A percentile compares a stretch with the other conserved stretches of the same genome.
Evolutionary conservation across 1,140 invertebrate species (phyloP).

Genomic region (Drosophila athabasca): DNA sequence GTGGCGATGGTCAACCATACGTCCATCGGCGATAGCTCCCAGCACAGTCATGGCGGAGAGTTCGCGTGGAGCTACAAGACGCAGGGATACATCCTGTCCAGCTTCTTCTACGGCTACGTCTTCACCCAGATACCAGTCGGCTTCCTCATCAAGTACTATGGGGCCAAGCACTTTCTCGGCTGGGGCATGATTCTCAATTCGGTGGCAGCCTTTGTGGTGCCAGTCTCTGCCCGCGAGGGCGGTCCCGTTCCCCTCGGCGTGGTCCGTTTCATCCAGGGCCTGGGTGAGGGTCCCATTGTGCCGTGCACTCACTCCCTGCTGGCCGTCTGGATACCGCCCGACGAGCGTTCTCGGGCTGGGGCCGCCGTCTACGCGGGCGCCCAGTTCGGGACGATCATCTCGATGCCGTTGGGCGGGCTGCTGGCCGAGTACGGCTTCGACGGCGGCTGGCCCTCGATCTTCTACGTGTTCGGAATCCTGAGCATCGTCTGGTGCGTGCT

Average conservation of each 20-base stretch:
- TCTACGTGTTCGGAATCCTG: slow-evolving; percentile 92
- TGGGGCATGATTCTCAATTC: slow-evolving; percentile 94
- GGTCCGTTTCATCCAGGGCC: slow-evolving; percentile 89
- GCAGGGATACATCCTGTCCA: slow-evolving; percentile 92
- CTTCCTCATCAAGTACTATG: slow-evolving; percentile 92
- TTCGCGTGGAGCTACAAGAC: slow-evolving; percentile 90
- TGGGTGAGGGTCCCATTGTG: slow-evolving; percentile 95
- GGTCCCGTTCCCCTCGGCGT: slow-evolving; percentile 85
- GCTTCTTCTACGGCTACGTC: slow-evolving; percentile 96
- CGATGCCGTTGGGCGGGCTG: slow-evolving; percentile 92
- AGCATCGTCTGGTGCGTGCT: slow-evolving; percentile 92
- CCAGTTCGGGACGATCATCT: slow-evolving; percentile 94
- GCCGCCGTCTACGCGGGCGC: slow-evolving; percentile 94
- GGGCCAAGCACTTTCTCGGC: slow-evolving; percentile 93
- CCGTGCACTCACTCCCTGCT: slow-evolving; percentile 93
- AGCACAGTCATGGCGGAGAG: slow-evolving; percentile 89
- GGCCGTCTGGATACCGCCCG: slow-evolving; percentile 94
- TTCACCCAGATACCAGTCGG: slow-evolving; percentile 93
- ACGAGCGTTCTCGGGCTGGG: slow-evolving; percentile 94
- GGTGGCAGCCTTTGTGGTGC: slow-evolving; percentile 91
- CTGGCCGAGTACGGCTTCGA: slow-evolving; percentile 88
- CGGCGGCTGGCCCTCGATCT: slow-evolving; percentile 93
- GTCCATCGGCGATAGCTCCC: slow-evolving; percentile 86
- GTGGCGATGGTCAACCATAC: slow-evolving; percentile 97
- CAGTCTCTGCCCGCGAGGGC: slow-evolving; percentile 87